Evolutionary conservation across 2,797 vertebrate genomes (phyloP), one percentile per base, ranked within the genome.

Genomic region (Chelonia mydas): DNA sequence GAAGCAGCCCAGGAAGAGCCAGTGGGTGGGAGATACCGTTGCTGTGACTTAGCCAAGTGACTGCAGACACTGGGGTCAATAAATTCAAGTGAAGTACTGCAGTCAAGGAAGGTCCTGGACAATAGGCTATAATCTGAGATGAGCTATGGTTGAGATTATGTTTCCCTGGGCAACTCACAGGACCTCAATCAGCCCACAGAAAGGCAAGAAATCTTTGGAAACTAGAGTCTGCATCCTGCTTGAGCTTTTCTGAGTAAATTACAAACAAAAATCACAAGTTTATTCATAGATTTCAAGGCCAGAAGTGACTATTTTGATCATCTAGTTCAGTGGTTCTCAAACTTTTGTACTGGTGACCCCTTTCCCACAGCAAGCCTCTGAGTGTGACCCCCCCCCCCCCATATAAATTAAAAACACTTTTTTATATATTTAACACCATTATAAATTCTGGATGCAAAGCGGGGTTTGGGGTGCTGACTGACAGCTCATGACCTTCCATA

Each of bases 191-290:
- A 86, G 27, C 31, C 31, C 45, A 45, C 25, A 87, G 57, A 94
- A 90, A 47, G 90, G 89, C 51, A 79, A 51, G 21, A 88, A 86
- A 57, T 51, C 10, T 88, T 80, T 89, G 59, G 25, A 93, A 93
- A 84, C 45, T 55, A 25, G 13, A 76, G 17, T 3, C 50, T 84
- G 16, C 8, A 28, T 45, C 59, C 68, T 49, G 81, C 10, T 7
- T 57, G 72, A 81, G 54, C 74, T 37, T 50, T 89, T 81, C 57
- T 81, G 55, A 87, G 41, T 55, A 82, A 88, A 72, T 7, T 27
- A 45, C 54, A 41, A 77, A 33, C 41, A 77, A 28, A 91, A 88
- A n/a, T 21, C 88, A 47, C 28, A 77, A 81, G 49, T n/a, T 86
- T 81, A 33, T 45, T 25, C 31, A 59, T 2, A 19, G n/a, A 37